These are phyloP conservation scores for Mystacornis crossleyi DNA, from an alignment of 2,113 vertebrate species.

Conservation along the genomic window DNA sequence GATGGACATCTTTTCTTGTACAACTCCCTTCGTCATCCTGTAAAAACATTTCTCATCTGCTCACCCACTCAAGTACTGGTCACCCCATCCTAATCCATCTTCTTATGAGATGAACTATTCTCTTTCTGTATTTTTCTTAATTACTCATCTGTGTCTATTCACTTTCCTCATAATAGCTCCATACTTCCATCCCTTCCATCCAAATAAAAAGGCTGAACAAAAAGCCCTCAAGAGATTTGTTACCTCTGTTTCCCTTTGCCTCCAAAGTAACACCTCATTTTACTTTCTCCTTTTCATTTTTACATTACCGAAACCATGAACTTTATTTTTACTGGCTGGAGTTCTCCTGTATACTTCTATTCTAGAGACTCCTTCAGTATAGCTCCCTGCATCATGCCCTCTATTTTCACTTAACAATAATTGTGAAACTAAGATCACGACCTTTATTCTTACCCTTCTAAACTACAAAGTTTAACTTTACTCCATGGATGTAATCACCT, in stretches of 20 bases:
- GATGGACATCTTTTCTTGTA: neutral
- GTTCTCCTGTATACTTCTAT: neutral
- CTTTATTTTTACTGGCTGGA: neutral
- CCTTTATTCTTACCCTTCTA: neutral
- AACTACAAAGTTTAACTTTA: neutral
- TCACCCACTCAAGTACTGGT: neutral
- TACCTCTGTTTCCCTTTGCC: neutral
- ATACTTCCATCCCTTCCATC: neutral
- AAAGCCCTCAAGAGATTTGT: neutral
- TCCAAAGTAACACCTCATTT: neutral
- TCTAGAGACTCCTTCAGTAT: neutral
- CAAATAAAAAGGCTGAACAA: neutral
- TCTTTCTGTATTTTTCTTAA: neutral
- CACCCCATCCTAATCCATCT: neutral
- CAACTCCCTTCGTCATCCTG: neutral
- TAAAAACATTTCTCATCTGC: neutral
- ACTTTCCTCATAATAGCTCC: neutral
- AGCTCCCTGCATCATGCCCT: neutral
- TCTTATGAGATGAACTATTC: neutral
- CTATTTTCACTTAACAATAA: neutral
- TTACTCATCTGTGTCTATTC: neutral
- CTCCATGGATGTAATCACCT: neutral
- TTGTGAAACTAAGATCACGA: neutral
- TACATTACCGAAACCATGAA: neutral
- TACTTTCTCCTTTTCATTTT: neutral